These are phyloP conservation scores for Pyrgus malvae DNA, from an alignment of 2,888 invertebrate species.

Conservation along the genomic window DNA sequence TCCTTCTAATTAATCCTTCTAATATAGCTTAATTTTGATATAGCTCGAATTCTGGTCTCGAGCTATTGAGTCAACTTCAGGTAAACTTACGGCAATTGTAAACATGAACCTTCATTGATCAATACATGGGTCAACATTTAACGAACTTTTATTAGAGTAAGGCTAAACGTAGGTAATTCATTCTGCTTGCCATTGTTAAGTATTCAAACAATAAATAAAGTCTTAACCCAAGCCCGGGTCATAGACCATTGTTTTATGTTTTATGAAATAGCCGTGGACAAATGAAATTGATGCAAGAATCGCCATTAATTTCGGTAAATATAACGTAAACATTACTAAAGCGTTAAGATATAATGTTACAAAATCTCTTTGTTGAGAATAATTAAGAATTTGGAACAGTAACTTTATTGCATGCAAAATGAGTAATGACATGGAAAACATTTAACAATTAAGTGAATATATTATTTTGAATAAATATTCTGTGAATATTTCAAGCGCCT, in stretches of 20 bases:
- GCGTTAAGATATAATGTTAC: conserved; percentile 11
- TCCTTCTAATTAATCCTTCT: no score
- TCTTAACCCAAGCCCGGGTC: conserved; percentile 12
- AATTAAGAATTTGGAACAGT: conserved; percentile 29
- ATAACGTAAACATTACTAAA: conserved; percentile 12
- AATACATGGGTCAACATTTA: no score
- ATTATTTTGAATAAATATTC: no score
- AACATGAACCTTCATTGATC: no score
- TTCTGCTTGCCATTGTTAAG: conserved; percentile 49
- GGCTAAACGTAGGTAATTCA: conserved; percentile 2
- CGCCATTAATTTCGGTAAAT: conserved; percentile 36
- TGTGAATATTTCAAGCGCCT: no score
- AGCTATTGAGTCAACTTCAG: no score
- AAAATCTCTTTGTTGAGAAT: conserved; percentile 2
- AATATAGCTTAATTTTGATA: no score
- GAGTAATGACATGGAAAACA: no score
- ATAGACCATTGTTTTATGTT: conserved; percentile 16
- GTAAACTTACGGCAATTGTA: no score
- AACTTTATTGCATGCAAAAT: conserved; percentile 24
- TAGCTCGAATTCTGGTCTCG: no score
- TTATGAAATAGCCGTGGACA: conserved; percentile 63
- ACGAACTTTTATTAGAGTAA: not conserved
- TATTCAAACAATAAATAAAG: conserved; percentile 47
- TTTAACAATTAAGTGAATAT: no score
- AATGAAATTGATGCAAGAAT: conserved; percentile 44